Conservation (phyloP, 2,888 invertebrate species). For the Phortica okadai region DNA sequence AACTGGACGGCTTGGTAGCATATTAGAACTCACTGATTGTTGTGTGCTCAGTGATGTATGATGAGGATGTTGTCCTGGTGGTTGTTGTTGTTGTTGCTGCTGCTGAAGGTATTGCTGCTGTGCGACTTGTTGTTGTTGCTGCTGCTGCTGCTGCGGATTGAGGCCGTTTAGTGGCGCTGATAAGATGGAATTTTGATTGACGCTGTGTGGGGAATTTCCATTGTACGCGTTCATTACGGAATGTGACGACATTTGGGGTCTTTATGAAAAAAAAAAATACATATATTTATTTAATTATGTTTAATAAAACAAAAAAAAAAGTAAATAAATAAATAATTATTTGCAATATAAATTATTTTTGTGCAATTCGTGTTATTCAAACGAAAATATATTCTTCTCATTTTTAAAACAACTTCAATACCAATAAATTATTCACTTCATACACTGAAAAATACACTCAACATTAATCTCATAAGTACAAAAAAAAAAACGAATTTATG, state of each 20-base stretch:
- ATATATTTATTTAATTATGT: not conserved
- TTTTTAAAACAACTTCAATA: not conserved
- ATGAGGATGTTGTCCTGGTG: slow-evolving; percentile 29
- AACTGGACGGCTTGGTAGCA: slow-evolving; percentile 73
- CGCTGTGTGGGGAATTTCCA: slow-evolving; percentile 72
- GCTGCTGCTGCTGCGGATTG: slow-evolving; percentile 63
- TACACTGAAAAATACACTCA: too few relatives aligned
- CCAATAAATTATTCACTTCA: not conserved
- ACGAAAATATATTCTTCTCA: too few relatives aligned
- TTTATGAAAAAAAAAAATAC: slow-evolving; percentile 37
- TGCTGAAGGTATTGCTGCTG: slow-evolving; percentile 52
- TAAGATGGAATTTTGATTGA: slow-evolving; percentile 57
- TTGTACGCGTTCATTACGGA: slow-evolving; percentile 71
- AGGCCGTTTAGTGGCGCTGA: slow-evolving; percentile 56
- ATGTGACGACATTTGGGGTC: slow-evolving; percentile 71
- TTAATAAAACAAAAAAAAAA: not conserved
- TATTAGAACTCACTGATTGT: slow-evolving; percentile 59
- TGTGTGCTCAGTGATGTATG: slow-evolving; percentile 40
- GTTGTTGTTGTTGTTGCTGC: slow-evolving; percentile 47
- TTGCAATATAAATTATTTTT: not conserved
- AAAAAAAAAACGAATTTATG: not conserved
- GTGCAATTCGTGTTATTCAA: too few relatives aligned
- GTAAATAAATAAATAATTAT: slow-evolving; percentile 40
- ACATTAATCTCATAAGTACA: not conserved
- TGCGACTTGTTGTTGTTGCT: slow-evolving; percentile 59